Evolutionary conservation across 2,797 vertebrate genomes (phyloP).

Genomic region (Falco biarmicus): DNA sequence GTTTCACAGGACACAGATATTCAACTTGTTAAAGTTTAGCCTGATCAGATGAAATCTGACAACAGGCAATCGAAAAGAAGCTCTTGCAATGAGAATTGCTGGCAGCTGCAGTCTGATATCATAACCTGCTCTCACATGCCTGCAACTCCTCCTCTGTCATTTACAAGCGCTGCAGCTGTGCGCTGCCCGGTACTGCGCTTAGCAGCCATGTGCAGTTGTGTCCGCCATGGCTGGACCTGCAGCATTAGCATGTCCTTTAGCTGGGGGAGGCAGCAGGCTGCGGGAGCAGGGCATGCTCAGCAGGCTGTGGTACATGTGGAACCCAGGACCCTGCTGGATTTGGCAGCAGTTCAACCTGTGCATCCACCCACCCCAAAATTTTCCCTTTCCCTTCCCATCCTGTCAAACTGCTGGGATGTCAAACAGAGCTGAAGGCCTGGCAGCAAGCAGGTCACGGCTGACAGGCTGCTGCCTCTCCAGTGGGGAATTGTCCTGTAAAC

Average conservation of each 20-base stretch:
- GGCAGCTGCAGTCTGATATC: not conserved
- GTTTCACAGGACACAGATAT: not conserved
- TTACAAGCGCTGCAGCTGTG: fast-evolving
- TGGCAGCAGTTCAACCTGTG: not conserved
- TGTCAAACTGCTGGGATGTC: not conserved
- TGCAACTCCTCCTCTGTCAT: not conserved
- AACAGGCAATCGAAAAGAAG: not conserved
- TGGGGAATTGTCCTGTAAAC: not conserved
- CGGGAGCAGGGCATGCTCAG: not conserved
- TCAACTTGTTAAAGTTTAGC: not conserved
- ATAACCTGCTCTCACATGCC: not conserved
- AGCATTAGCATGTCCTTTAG: not conserved
- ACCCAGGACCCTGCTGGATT: not conserved
- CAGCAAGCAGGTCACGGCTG: not conserved
- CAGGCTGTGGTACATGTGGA: not conserved
- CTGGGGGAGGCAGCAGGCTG: not conserved
- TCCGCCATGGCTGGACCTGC: not conserved
- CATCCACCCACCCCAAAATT: no score
- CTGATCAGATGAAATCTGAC: not conserved
- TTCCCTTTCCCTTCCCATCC: not conserved
- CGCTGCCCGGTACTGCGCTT: fast-evolving
- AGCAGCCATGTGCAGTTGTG: not conserved
- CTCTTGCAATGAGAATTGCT: not conserved
- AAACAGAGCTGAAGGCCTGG: not conserved
- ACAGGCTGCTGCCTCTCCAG: not conserved